Evolutionary conservation across 1,140 invertebrate genomes (phyloP).

Genomic region (Bombus fervidus): DNA sequence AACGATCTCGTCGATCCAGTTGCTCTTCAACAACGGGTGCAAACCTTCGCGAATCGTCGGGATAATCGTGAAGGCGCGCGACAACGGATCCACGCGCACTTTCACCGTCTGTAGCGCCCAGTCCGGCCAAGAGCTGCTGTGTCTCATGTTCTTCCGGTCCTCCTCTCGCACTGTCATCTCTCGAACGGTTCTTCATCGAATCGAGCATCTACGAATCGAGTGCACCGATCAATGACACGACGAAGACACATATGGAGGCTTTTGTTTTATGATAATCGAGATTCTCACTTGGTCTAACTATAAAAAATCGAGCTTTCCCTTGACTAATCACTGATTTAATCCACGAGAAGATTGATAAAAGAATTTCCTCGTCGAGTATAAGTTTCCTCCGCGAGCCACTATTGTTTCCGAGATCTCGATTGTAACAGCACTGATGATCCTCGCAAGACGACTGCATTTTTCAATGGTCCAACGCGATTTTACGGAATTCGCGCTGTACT

Average conservation of each 20-base stretch:
- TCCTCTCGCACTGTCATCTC: slow-evolving; percentile 65
- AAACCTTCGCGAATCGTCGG: slow-evolving; percentile 57
- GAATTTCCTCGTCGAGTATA: not conserved
- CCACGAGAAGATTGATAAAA: slow-evolving; percentile 13
- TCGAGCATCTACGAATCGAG: not conserved
- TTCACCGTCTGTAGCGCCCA: slow-evolving; percentile 66
- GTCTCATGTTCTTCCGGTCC: slow-evolving; percentile 67
- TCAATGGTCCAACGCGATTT: not conserved
- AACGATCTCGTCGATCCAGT: slow-evolving; percentile 52
- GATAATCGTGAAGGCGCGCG: slow-evolving; percentile 73
- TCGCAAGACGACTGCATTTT: slow-evolving; percentile 25
- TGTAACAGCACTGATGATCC: not conserved
- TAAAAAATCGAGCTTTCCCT: not conserved
- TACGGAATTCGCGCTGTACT: not conserved
- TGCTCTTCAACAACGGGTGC: slow-evolving; percentile 34
- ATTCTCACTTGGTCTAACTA: not conserved
- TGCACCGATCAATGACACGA: not conserved
- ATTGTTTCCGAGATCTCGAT: not conserved
- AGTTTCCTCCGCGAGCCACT: not conserved
- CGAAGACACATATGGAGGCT: not conserved
- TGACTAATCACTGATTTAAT: not conserved
- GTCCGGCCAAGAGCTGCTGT: slow-evolving; percentile 74
- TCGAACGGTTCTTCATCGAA: not conserved
- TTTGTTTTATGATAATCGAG: no score
- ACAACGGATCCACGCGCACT: slow-evolving; percentile 70